These are phyloP conservation scores for Lepilemur septentrionalis DNA, from an alignment of 2,797 vertebrate genomes.

Conservation along the genomic window DNA sequence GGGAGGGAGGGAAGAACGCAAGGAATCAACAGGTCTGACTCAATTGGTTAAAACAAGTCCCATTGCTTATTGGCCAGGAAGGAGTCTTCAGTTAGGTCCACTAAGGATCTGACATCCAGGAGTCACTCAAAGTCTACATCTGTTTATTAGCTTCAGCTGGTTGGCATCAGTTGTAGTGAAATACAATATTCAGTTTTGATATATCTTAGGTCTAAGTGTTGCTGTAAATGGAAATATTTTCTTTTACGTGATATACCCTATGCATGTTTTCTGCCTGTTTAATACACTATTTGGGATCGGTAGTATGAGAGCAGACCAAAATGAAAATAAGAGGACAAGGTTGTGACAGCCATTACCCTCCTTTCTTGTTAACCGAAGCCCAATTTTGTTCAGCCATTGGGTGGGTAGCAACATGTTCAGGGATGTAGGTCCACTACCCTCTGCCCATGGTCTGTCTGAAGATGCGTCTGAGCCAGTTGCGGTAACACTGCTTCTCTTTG, in stretches of 20 bases:
- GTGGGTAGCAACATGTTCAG: neutral
- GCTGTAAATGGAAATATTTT: neutral
- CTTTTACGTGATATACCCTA: neutral
- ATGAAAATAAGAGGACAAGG: no score
- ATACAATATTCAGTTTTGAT: neutral
- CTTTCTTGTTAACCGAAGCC: neutral
- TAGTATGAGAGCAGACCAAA: no score
- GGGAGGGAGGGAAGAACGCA: no score
- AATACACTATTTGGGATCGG: no score
- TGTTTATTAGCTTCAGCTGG: neutral
- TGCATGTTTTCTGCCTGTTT: no score
- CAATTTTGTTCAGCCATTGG: neutral
- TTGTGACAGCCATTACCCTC: neutral
- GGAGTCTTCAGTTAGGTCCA: neutral
- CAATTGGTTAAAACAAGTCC: neutral
- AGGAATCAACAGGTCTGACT: neutral
- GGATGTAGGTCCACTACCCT: neutral
- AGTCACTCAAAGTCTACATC: neutral
- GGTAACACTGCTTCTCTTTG: neutral
- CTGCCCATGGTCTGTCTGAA: no score
- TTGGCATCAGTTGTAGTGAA: neutral
- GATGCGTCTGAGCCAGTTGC: neutral
- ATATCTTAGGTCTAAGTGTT: neutral
- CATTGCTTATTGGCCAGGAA: neutral
- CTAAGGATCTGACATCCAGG: neutral